Evolutionary conservation across 2,888 invertebrate genomes (phyloP).

Genomic region (Drosophila recens): DNA sequence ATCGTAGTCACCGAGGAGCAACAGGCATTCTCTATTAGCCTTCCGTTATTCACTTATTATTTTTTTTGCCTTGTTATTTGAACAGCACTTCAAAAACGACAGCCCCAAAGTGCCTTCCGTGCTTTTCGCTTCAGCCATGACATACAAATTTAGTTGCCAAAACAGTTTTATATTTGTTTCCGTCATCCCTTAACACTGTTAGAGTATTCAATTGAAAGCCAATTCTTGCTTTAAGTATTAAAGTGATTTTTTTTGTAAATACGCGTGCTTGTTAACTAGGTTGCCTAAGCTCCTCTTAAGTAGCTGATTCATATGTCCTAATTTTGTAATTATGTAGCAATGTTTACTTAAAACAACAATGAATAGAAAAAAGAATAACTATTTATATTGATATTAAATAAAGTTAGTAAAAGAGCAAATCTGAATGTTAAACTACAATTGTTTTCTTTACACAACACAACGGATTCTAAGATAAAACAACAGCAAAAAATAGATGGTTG

Average conservation of each 20-base stretch:
- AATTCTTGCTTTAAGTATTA: conserved; percentile 69
- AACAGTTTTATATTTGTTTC: conserved; percentile 20
- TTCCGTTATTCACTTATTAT: conserved; percentile 10
- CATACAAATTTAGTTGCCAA: conserved; percentile 57
- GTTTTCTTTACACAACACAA: neutral
- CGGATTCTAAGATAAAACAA: no score
- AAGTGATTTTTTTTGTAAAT: conserved; percentile 60
- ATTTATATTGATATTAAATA: conserved; percentile 56
- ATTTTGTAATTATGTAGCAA: conserved; percentile 66
- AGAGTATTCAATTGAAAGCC: conserved; percentile 35
- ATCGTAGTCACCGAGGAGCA: conserved; percentile 60
- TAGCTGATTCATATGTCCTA: conserved; percentile 53
- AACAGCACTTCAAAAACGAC: conserved; percentile 8
- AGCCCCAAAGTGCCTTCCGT: conserved; percentile 63
- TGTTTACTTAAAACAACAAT: conserved; percentile 66
- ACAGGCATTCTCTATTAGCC: conserved; percentile 35
- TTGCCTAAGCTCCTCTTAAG: conserved; percentile 66
- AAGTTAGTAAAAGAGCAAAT: conserved; percentile 55
- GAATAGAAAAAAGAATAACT: conserved; percentile 23
- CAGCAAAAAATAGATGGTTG: no score
- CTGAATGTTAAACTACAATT: conserved; percentile 4
- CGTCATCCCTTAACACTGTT: conserved; percentile 12
- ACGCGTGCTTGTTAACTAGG: conserved; percentile 56
- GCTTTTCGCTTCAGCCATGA: conserved; percentile 71
- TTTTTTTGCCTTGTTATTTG: conserved; percentile 22